A percentile compares a stretch with the other conserved stretches of the same genome.
These are phyloP conservation scores for Phyto melanocephala DNA, from an alignment of 2,888 invertebrate species.

Conservation along the genomic window DNA sequence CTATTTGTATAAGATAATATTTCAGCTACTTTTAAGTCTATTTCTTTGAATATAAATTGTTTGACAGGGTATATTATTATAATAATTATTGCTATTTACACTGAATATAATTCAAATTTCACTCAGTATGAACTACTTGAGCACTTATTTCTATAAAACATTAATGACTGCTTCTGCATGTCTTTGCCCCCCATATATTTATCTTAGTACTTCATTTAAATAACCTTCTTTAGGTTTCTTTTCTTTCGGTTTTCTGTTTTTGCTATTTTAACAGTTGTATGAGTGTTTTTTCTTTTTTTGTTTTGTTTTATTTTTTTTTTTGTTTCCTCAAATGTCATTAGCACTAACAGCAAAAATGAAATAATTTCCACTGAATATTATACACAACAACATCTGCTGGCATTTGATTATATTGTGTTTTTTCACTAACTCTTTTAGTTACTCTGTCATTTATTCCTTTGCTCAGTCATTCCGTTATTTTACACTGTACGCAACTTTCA, in stretches of 20 bases:
- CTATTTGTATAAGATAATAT: too few relatives aligned
- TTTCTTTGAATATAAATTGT: too few relatives aligned
- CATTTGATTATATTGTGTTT: constrained; percentile 1
- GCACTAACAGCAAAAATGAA: constrained; percentile 36
- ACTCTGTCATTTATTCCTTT: neutral
- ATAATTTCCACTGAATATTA: constrained; percentile 36
- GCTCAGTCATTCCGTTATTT: too few relatives aligned
- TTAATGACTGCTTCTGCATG: neutral
- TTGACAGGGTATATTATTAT: too few relatives aligned
- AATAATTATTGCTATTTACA: neutral
- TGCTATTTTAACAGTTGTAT: neutral
- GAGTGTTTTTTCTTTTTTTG: neutral
- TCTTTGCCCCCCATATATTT: neutral
- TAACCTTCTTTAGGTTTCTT: constrained; percentile 13
- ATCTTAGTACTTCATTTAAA: constrained; percentile 16
- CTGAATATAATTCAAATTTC: neutral
- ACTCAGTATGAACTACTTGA: neutral
- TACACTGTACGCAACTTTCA: too few relatives aligned
- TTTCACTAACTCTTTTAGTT: neutral
- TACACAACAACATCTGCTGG: constrained; percentile 47
- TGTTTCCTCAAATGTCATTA: constrained; percentile 57
- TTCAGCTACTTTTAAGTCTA: too few relatives aligned
- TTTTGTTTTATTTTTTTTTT: constrained; percentile 14
- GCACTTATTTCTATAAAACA: too few relatives aligned
- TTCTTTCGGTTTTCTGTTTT: neutral